Evolutionary conservation across 2,113 vertebrate genomes (phyloP), one percentile per base, ranked within the genome.

Genomic region (Neolamprologus tretocephalus): DNA sequence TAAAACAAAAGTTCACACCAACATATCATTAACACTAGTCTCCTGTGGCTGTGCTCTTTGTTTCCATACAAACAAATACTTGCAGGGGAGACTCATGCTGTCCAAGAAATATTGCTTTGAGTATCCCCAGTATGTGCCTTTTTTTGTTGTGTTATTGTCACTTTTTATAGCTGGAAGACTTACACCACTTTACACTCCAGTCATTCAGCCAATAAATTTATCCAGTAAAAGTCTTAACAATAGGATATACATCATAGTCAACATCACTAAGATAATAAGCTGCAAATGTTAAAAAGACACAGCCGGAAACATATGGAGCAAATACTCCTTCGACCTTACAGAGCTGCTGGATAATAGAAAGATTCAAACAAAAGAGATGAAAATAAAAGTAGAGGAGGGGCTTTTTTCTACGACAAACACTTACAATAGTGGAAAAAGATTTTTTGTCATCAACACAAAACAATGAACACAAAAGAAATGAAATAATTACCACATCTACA

Each of bases 1-100:
- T 99, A 93, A 90, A 91, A 93, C 90, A 94, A 89, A 94, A 37
- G 89, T 91, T 90, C 93, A 91, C 90, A 93, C 86, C 93, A 94
- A 91, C 86, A 26, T 93, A 92, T 94, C 90, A 95, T 95, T 95
- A 94, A 55, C 82, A 66, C 49, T 84, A 91, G 87, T 90, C 93
- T 91, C 81, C 54, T 35, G 80, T 78, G 89, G 91, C 89, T 88
- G 91, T 37, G 47, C 78, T 79, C 81, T 87, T 89, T 90, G 92
- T 91, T 90, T 95, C 85, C 90, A 95, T 89, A 93, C 90, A 94
- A 94, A 94, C 87, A 94, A 87, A 89, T 63, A 63, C 78, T 83
- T 80, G 89, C 89, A 84, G 84, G 86, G 68, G 90, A 90, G 86
- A 85, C 79, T 66, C 84, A 9, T 12, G 90, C 86, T 84, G 90